phyloP scores from a whole-genome alignment of 2,113 vertebrate genomes.

The Zosterops borbonicus region DNA sequence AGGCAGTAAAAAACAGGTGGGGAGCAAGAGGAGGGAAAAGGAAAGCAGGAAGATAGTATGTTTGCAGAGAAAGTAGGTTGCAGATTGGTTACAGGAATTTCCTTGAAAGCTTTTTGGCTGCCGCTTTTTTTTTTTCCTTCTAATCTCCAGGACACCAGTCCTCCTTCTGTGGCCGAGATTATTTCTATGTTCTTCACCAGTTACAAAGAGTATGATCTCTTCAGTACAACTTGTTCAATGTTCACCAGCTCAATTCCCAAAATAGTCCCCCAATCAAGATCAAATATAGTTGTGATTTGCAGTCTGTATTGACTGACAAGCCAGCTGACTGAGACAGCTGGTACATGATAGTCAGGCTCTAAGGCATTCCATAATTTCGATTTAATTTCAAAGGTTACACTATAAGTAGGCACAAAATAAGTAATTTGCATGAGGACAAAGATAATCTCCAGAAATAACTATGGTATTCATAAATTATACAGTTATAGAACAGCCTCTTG shows the following conservation, averaged over 20 bases:
- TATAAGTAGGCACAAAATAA: constrained; percentile 37
- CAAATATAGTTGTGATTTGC: constrained; percentile 45
- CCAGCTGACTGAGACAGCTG: constrained; percentile 62
- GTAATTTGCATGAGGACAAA: constrained; percentile 54
- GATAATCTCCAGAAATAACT: constrained; percentile 1
- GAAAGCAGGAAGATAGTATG: not conserved
- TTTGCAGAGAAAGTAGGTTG: not conserved
- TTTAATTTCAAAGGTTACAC: constrained; percentile 48
- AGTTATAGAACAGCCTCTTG: not conserved
- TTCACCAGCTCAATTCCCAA: not conserved
- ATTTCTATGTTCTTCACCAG: not conserved
- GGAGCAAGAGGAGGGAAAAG: not conserved
- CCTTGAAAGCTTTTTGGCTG: not conserved
- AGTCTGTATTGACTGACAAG: constrained; percentile 39
- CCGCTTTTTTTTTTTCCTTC: not conserved
- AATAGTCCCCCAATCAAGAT: constrained; percentile 42
- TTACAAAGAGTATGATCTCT: not conserved
- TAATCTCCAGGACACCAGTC: not conserved
- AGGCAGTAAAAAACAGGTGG: not conserved
- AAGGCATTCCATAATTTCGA: constrained; percentile 44
- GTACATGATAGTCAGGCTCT: constrained; percentile 27
- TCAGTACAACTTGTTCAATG: constrained; percentile 29
- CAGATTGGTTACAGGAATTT: not conserved
- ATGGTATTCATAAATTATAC: constrained; percentile 1
- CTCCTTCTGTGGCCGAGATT: not conserved